These are phyloP conservation scores for Fregata magnificens DNA, from an alignment of 2,113 vertebrate genomes.

Conservation along the genomic window DNA sequence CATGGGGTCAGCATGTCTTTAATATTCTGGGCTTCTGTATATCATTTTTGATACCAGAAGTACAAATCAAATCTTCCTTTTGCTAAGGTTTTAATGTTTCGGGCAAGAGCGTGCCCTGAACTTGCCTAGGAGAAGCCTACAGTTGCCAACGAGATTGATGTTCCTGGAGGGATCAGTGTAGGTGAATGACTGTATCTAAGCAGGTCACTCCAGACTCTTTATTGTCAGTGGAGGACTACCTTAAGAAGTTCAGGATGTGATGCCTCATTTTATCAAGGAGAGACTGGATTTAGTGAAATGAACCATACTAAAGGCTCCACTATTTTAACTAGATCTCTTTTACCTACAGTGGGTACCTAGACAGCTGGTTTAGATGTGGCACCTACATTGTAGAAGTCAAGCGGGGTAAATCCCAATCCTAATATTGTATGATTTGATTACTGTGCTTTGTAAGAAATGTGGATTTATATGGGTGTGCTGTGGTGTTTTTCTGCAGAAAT, in stretches of 20 bases:
- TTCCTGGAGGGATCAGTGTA: background rate
- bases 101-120: background rate
- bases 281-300: background rate
- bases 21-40: background rate
- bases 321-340: background rate
- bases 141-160: background rate
- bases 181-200: background rate
- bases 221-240: background rate
- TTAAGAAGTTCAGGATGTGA: background rate
- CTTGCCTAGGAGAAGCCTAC: background rate
- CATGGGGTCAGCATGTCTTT: background rate
- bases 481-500: background rate
- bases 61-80: background rate
- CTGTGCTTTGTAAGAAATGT: background rate
- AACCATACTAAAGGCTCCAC: background rate
- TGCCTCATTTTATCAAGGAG: background rate
- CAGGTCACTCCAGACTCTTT: background rate
- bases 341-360: background rate
- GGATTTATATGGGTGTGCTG: background rate
- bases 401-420: background rate
- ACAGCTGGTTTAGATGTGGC: background rate
- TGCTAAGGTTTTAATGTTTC: background rate
- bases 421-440: fast-evolving
- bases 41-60: background rate
- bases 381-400: background rate